These are phyloP conservation scores for Equus przewalskii DNA, from an alignment of 2,113 vertebrate genomes.

Conservation along the genomic window DNA sequence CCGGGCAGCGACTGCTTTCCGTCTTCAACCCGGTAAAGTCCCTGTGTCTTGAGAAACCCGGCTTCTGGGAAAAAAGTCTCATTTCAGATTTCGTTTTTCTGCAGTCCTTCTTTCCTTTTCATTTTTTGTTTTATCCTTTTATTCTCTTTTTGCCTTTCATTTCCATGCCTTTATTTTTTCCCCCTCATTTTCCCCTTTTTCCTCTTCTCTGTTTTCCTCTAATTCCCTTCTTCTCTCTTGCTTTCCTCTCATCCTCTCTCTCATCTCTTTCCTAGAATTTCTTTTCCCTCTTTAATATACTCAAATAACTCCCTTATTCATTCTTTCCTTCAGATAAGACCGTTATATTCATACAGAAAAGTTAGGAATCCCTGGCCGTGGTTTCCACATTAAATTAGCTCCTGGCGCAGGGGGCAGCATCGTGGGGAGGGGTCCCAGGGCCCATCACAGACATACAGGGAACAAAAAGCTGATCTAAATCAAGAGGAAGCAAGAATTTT, in stretches of 20 bases:
- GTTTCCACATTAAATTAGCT: conserved; percentile 56
- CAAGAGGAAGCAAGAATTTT: conserved; percentile 84
- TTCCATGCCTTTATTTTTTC: not conserved
- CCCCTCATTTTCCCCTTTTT: not conserved
- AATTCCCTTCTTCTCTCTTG: not conserved
- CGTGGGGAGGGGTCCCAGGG: not conserved
- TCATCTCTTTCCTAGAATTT: not conserved
- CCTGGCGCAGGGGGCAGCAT: not conserved
- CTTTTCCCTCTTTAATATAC: not conserved
- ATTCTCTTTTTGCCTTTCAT: not conserved
- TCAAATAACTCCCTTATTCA: not conserved
- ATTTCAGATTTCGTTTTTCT: not conserved
- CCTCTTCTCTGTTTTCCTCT: not conserved
- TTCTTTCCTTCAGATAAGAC: conserved; percentile 22
- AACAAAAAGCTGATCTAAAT: conserved; percentile 66
- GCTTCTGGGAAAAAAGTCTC: not conserved
- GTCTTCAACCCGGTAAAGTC: conserved; percentile 77
- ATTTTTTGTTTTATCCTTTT: not conserved
- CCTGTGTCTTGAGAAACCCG: not conserved
- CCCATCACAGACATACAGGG: not conserved
- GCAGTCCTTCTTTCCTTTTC: not conserved
- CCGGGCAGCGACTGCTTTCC: conserved; percentile 81
- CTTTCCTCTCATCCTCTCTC: not conserved
- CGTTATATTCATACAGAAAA: conserved; percentile 82
- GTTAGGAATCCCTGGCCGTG: conserved; percentile 5